Evolutionary conservation across 2,113 vertebrate genomes (phyloP), one percentile per base, ranked within the genome.

Genomic region (Apteryx mantelli): DNA sequence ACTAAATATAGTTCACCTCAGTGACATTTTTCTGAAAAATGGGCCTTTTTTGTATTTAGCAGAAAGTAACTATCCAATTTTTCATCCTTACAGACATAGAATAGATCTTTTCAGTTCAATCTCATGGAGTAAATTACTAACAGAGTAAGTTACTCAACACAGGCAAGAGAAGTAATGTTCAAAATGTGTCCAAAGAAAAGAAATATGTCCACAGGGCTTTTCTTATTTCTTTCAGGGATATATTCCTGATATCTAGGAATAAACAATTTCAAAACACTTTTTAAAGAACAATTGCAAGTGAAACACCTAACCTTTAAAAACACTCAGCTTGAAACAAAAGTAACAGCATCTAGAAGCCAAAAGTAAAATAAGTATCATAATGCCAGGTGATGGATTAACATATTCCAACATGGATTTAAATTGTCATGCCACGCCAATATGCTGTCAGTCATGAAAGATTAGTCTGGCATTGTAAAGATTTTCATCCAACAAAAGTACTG

Each of bases 391-490:
- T 90, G 95, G 97, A 97, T 98, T 98, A 98, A 96, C 76, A 91
- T 98, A 97, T 96, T 98, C 95, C 91, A 97, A 16, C 2, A 2
- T 40, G 96, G 98, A 95, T 97, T 98, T 98, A 98, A 96, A 96
- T 86, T 98, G 98, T 98, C 98, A 98, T 95, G 63, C 92, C 82
- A 83, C 95, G 96, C 96, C 97, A 98, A 97, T 95, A 89, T 58
- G 92, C 94, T 94, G 93, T 98, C 98, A 97, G 91, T 98, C 97
- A 98, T 92, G 96, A 97, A 97, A 98, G 98, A 98, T 98, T 98
- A 98, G 95, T 92, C 86, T 92, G 66, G 83, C 94, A 97, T 97
- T 97, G 97, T 98, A 97, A 97, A 98, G 95, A 97, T 97, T 98
- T 98, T 96, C 97, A 80, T 95, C 96, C 95, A 96, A 97, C 95